Percentiles rank a stretch among this genome's conserved stretches.
Evolutionary conservation across 2,113 vertebrate genomes (phyloP).

Genomic region (Monarcha castaneiventris): DNA sequence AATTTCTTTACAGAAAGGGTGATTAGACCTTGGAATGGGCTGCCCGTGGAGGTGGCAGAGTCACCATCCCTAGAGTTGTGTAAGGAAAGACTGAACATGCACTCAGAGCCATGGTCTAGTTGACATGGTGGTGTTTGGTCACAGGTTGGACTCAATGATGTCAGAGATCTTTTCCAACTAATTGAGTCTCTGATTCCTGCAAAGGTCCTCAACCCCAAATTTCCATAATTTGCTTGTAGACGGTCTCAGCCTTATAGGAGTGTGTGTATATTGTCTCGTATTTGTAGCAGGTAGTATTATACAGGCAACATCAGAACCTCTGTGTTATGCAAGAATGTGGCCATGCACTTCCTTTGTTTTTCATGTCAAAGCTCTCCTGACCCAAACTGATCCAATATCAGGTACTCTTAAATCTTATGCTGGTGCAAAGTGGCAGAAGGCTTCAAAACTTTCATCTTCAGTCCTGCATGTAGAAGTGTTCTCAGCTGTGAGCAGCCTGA

Average conservation of each 20-base stretch:
- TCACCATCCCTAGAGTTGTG: background rate
- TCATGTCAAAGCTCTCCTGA: background rate
- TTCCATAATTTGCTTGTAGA: background rate
- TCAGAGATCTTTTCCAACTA: background rate
- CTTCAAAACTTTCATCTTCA: background rate
- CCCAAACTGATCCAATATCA: background rate
- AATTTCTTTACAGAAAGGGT: background rate
- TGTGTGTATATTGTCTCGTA: fast-evolving
- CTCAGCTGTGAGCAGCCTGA: background rate
- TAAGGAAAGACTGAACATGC: background rate
- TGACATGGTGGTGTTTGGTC: background rate
- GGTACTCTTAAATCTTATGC: background rate
- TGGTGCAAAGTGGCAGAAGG: background rate
- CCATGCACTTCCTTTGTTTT: background rate
- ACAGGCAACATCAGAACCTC: background rate
- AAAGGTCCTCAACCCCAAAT: background rate
- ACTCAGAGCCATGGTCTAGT: background rate
- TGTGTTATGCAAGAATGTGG: background rate
- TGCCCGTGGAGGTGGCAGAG: background rate
- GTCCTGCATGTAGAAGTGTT: background rate
- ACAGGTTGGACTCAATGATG: background rate
- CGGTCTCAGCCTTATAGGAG: fast-evolving
- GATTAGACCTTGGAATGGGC: background rate
- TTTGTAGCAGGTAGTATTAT: background rate
- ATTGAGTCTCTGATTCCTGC: background rate